phyloP scores from a whole-genome alignment of 2,888 invertebrate species.

The Dryococelus australis region DNA sequence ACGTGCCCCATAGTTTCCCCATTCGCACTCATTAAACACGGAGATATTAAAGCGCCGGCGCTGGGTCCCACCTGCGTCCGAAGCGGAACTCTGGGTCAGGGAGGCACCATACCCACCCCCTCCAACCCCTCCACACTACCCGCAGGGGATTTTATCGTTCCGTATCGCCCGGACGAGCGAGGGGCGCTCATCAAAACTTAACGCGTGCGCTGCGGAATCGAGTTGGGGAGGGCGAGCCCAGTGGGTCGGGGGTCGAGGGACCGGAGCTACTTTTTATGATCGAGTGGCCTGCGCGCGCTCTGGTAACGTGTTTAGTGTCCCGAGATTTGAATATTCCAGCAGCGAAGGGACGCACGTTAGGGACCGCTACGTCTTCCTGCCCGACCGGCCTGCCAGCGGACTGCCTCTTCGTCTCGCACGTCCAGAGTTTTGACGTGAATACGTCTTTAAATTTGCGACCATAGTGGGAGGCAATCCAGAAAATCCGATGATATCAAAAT shows the following conservation, averaged over 20 bases:
- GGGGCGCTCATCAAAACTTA: slow-evolving; percentile 5
- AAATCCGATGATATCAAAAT: too few relatives aligned
- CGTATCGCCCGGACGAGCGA: background rate
- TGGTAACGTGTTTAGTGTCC: slow-evolving; percentile 5
- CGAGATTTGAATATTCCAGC: slow-evolving; percentile 16
- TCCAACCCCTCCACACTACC: background rate
- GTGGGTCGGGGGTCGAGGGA: background rate
- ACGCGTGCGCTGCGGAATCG: slow-evolving; percentile 9
- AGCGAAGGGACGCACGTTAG: background rate
- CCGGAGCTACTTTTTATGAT: background rate
- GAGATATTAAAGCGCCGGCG: background rate
- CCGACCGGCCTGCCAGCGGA: background rate
- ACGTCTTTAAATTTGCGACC: too few relatives aligned
- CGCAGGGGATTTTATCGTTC: background rate
- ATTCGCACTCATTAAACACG: slow-evolving; percentile 16
- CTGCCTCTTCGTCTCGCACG: too few relatives aligned
- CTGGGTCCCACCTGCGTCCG: background rate
- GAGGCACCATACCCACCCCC: background rate
- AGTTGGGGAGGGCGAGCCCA: background rate
- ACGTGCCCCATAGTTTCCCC: background rate
- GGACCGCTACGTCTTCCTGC: too few relatives aligned
- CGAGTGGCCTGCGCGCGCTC: background rate
- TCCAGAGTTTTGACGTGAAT: too few relatives aligned
- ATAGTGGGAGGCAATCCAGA: too few relatives aligned
- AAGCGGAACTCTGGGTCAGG: background rate